A percentile compares a stretch with the other conserved stretches of the same genome.
phyloP scores from a whole-genome alignment of 2,888 invertebrate species.

The Trichogramma dendrolimi region DNA sequence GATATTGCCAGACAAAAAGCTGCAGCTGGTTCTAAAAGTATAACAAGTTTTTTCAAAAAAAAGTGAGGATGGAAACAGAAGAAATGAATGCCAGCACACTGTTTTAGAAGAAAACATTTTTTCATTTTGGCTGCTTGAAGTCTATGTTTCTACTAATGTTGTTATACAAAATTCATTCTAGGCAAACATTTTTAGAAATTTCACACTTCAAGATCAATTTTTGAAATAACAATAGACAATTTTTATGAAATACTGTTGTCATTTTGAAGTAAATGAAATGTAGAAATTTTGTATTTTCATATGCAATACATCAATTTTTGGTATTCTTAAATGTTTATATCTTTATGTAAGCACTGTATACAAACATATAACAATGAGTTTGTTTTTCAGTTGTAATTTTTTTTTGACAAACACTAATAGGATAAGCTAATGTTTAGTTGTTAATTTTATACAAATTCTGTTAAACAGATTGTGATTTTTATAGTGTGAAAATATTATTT shows the following conservation, averaged over 20 bases:
- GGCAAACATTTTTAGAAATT: conserved; percentile 6
- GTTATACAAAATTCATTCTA: conserved; percentile 30
- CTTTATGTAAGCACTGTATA: too few relatives aligned
- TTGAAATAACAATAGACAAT: too few relatives aligned
- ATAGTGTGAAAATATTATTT: conserved; percentile 26
- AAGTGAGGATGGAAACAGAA: conserved; percentile 47
- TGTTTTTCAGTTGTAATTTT: conserved; percentile 14
- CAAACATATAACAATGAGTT: neutral
- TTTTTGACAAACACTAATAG: conserved; percentile 23
- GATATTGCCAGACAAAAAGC: conserved; percentile 74
- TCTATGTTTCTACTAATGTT: conserved; percentile 38
- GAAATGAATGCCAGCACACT: conserved; percentile 16
- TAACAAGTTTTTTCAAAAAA: conserved; percentile 75
- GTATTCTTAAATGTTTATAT: too few relatives aligned
- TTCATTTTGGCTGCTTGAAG: conserved; percentile 26
- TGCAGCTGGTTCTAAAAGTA: conserved; percentile 74
- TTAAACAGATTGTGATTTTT: conserved; percentile 22
- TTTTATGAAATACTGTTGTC: too few relatives aligned
- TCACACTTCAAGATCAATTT: too few relatives aligned
- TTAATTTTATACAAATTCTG: conserved; percentile 25
- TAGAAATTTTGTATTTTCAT: too few relatives aligned
- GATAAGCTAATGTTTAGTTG: conserved; percentile 18
- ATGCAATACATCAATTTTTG: too few relatives aligned
- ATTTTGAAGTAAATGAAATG: too few relatives aligned
- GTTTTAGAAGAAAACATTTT: conserved; percentile 14